Percentiles rank a stretch among this genome's conserved stretches.
Conservation (phyloP, 2,113 vertebrate genomes). For the Cranoglanis bouderius region DNA sequence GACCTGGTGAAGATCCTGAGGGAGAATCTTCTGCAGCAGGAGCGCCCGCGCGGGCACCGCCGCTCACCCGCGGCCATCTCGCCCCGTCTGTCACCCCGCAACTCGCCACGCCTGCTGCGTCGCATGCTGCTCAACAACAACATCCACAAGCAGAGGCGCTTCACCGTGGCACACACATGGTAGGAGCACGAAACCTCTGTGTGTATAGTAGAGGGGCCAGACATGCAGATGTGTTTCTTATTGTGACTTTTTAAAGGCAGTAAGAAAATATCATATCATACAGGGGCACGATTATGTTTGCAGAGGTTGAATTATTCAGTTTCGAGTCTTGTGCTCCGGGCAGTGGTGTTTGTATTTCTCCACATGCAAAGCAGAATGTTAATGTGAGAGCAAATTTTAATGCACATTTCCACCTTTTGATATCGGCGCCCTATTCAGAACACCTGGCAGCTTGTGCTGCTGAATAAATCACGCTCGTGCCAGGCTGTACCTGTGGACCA, state of each 20-base stretch:
- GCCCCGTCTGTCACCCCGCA: slow-evolving; percentile 87
- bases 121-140: slow-evolving; percentile 94
- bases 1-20: slow-evolving; percentile 93
- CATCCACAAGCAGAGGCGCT: slow-evolving; percentile 92
- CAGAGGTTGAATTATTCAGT: background rate
- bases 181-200: slow-evolving; percentile 70
- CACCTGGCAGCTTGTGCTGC: slow-evolving; percentile 39
- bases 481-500: slow-evolving; percentile 23
- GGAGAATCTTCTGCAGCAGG: slow-evolving; percentile 96
- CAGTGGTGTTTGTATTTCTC: slow-evolving; percentile 8
- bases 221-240: background rate
- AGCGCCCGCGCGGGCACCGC: slow-evolving; percentile 80
- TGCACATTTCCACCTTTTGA: slow-evolving; percentile 45
- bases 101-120: slow-evolving; percentile 90
- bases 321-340: background rate
- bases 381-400: slow-evolving; percentile 28
- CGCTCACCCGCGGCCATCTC: slow-evolving; percentile 86
- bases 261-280: background rate
- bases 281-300: background rate
- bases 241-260: background rate
- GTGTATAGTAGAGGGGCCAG: background rate
- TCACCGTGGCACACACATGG: slow-evolving; percentile 98
- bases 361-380: background rate
- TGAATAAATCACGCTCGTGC: slow-evolving; percentile 46
- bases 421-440: slow-evolving; percentile 35